These are phyloP conservation scores for Macaria notata DNA, from an alignment of 2,888 invertebrate species.

Conservation along the genomic window DNA sequence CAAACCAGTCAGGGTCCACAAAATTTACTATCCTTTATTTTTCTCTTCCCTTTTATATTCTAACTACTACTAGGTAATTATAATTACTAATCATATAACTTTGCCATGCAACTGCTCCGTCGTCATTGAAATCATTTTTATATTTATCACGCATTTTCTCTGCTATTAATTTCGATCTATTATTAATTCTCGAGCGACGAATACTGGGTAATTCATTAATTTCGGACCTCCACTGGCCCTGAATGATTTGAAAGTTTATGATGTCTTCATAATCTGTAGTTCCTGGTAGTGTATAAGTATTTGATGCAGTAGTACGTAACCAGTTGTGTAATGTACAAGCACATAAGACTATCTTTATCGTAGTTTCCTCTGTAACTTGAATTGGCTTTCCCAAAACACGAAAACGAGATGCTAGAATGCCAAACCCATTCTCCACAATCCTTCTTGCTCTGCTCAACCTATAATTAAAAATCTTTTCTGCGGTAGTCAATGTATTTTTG, in stretches of 20 bases:
- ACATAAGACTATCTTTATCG: conserved; percentile 20
- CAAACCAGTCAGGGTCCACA: conserved; percentile 11
- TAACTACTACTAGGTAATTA: conserved; percentile 12
- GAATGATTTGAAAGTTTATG: conserved; percentile 23
- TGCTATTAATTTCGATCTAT: conserved; percentile 14
- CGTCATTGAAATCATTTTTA: conserved; percentile 14
- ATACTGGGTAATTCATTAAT: conserved; percentile 25
- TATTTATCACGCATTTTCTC: conserved; percentile 15
- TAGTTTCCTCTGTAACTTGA: conserved; percentile 22
- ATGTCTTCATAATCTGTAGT: conserved; percentile 21
- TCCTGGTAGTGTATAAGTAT: conserved; percentile 13
- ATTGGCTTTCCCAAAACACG: conserved; percentile 26
- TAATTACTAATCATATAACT: conserved; percentile 9
- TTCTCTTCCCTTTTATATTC: conserved; percentile 5
- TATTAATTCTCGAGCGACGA: conserved; percentile 20
- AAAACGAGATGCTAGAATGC: conserved; percentile 19
- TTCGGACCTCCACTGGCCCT: conserved; percentile 28
- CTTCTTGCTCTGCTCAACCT: conserved; percentile 22
- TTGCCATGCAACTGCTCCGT: conserved; percentile 8
- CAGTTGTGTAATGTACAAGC: conserved; percentile 27
- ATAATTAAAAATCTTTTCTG: too few relatives aligned
- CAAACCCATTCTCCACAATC: conserved; percentile 11
- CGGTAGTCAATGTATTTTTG: conserved; percentile 5
- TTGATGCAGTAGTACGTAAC: conserved; percentile 20
- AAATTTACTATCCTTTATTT: conserved; percentile 11